phyloP scores from a whole-genome alignment of 2,113 vertebrate species.

The Aldabrachelys gigantea region DNA sequence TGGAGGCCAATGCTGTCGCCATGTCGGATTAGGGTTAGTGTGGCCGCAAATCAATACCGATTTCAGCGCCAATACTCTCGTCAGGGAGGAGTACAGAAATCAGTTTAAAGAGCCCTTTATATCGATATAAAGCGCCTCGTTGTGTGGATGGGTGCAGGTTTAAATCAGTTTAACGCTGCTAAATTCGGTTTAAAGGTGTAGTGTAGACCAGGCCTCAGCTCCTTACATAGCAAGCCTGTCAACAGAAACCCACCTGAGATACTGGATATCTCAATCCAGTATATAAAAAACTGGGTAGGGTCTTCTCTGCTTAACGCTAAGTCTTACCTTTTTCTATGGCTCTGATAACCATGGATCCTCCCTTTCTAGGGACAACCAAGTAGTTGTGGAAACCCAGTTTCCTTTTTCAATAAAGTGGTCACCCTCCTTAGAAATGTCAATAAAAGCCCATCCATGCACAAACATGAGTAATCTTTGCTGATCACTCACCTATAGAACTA shows the following conservation, averaged over 20 bases:
- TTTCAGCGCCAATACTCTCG: too few relatives aligned
- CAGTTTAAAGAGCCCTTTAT: too few relatives aligned
- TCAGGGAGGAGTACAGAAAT: too few relatives aligned
- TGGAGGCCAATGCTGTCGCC: too few relatives aligned
- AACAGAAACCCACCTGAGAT: neutral
- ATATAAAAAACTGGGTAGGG: neutral
- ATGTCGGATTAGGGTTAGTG: too few relatives aligned
- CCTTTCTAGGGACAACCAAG: neutral
- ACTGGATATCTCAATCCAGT: neutral
- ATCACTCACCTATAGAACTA: neutral
- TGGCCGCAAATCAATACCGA: too few relatives aligned
- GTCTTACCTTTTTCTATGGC: neutral
- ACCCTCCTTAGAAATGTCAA: neutral
- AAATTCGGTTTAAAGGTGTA: too few relatives aligned
- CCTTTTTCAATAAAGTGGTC: neutral
- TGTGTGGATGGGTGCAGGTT: too few relatives aligned
- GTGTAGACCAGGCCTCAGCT: too few relatives aligned
- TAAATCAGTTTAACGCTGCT: too few relatives aligned
- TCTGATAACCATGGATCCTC: neutral
- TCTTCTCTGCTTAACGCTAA: neutral
- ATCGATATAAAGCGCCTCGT: too few relatives aligned
- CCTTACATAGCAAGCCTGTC: neutral
- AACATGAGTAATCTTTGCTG: neutral
- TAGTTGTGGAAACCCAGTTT: neutral
- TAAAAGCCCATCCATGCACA: neutral